Percentiles rank a stretch among this genome's conserved stretches.
These are phyloP conservation scores for Fabriciana adippe DNA, from an alignment of 2,888 invertebrate species.

Conservation along the genomic window DNA sequence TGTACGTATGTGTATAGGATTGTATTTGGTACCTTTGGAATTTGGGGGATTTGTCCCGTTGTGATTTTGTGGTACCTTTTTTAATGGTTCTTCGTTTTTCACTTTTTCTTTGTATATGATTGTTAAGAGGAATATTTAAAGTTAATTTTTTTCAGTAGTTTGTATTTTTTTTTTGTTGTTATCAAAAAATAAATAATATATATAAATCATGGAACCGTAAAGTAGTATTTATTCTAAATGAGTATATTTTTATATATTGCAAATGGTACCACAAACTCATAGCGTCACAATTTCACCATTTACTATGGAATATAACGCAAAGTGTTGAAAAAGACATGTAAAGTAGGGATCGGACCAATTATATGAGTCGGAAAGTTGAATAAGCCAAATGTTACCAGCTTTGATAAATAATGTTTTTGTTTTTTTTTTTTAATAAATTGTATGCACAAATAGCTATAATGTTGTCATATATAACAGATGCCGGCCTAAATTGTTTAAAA, in stretches of 20 bases:
- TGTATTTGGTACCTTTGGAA: not conserved
- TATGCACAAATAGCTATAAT: constrained; percentile 31
- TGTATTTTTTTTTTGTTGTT: no score
- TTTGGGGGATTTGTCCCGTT: not conserved
- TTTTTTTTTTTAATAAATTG: constrained; percentile 13
- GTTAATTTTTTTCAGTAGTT: no score
- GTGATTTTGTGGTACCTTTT: not conserved
- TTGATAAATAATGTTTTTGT: constrained; percentile 8
- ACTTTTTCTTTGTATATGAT: no score
- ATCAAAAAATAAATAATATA: no score
- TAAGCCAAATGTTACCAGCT: constrained; percentile 31
- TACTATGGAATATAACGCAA: constrained; percentile 35
- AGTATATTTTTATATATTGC: not conserved
- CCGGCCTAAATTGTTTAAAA: constrained; percentile 24
- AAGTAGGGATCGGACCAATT: constrained; percentile 71
- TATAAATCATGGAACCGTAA: no score
- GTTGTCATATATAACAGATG: constrained; percentile 26
- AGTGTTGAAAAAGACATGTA: constrained; percentile 67
- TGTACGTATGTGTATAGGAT: constrained; percentile 5
- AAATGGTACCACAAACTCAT: not conserved
- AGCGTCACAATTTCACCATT: not conserved
- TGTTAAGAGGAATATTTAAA: no score
- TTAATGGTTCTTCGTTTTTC: no score
- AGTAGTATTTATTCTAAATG: no score
- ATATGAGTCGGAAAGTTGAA: constrained; percentile 29